A percentile compares a stretch with the other conserved stretches of the same genome.
These are phyloP conservation scores for Fundulus diaphanus DNA, from an alignment of 2,797 vertebrate genomes.

Conservation along the genomic window DNA sequence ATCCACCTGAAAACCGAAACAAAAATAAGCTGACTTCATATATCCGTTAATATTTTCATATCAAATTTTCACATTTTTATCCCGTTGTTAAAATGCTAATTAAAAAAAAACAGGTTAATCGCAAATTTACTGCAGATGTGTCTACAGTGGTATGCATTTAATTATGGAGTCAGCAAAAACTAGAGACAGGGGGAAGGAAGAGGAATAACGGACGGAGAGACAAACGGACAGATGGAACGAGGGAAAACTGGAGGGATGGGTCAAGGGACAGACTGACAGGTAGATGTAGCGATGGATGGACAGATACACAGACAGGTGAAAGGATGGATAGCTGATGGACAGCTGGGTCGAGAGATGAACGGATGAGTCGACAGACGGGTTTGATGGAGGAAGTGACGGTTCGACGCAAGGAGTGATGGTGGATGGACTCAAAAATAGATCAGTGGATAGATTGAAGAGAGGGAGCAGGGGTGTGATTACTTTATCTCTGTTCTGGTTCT, in stretches of 20 bases:
- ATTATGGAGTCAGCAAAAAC: background rate
- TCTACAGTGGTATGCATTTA: background rate
- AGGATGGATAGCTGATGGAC: background rate
- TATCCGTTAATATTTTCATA: no score
- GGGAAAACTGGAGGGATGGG: background rate
- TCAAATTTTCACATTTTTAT: background rate
- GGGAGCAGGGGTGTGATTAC: no score
- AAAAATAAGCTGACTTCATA: background rate
- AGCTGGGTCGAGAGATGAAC: no score
- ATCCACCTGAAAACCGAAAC: constrained; percentile 87
- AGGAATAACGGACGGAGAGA: no score
- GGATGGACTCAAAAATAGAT: background rate
- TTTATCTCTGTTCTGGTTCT: no score
- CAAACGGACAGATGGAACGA: no score
- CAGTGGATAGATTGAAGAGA: background rate
- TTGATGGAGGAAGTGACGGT: no score
- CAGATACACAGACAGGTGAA: background rate
- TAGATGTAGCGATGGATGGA: background rate
- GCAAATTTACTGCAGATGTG: background rate
- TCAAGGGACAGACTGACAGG: no score
- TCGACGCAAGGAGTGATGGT: background rate
- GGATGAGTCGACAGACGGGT: no score
- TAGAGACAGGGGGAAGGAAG: background rate
- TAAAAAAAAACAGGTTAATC: background rate
- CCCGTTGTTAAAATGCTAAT: background rate